Evolutionary conservation across 2,888 invertebrate genomes (phyloP).

Genomic region (Pheosia tremula): DNA sequence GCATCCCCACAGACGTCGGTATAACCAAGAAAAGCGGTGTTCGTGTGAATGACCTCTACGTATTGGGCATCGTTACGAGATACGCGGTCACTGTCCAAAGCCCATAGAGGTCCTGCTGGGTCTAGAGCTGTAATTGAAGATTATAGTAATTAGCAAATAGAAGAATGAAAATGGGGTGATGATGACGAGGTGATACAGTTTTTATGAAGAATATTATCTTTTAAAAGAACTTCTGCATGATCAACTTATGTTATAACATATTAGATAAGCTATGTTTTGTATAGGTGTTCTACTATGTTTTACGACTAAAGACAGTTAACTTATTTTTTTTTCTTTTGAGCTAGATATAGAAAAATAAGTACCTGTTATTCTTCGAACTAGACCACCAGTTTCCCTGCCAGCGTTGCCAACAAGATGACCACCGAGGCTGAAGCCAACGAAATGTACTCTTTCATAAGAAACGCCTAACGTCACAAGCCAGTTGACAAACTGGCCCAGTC

Average conservation of each 20-base stretch:
- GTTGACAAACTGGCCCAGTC: conserved; percentile 55
- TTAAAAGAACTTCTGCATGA: too few relatives aligned
- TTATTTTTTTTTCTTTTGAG: too few relatives aligned
- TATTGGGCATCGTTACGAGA: conserved; percentile 56
- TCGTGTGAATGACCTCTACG: conserved; percentile 74
- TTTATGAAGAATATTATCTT: too few relatives aligned
- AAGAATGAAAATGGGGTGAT: too few relatives aligned
- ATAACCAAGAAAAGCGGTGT: conserved; percentile 54
- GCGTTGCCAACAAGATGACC: conserved; percentile 71
- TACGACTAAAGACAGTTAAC: too few relatives aligned
- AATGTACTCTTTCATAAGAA: conserved; percentile 57
- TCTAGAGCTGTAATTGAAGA: conserved; percentile 58
- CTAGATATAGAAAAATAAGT: too few relatives aligned
- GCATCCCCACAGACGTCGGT: conserved; percentile 58
- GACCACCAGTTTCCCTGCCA: conserved; percentile 54
- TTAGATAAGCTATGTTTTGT: too few relatives aligned
- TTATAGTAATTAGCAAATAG: background rate
- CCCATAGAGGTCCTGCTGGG: conserved; percentile 71
- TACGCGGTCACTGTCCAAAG: conserved; percentile 47
- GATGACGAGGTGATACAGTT: too few relatives aligned
- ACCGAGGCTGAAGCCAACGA: conserved; percentile 76
- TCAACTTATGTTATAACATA: too few relatives aligned
- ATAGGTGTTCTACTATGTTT: too few relatives aligned
- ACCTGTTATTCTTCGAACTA: conserved; percentile 67
- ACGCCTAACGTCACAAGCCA: conserved; percentile 53